Conservation (phyloP, 2,888 invertebrate species). For the Plebejus anna region DNA sequence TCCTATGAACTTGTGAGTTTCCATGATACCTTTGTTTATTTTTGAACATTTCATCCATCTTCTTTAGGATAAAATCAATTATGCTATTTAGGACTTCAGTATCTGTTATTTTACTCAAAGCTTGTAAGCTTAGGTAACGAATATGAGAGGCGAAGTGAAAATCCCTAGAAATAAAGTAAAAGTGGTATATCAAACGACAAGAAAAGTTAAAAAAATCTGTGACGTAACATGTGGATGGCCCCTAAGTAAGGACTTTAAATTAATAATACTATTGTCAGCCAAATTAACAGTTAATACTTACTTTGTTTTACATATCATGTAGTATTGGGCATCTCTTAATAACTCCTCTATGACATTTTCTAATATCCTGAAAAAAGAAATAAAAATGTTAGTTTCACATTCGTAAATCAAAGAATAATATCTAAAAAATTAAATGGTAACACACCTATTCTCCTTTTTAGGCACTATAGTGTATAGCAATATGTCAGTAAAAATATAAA, state of each 20-base stretch:
- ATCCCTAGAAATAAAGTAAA: slow-evolving; percentile 49
- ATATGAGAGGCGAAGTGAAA: slow-evolving; percentile 58
- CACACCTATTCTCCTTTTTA: slow-evolving; percentile 77
- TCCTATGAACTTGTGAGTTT: slow-evolving; percentile 60
- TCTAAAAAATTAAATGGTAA: background rate
- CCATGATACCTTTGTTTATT: slow-evolving; percentile 67
- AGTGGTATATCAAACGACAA: background rate
- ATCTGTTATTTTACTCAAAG: slow-evolving; percentile 51
- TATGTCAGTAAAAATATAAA: slow-evolving; percentile 65
- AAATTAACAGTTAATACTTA: slow-evolving; percentile 41
- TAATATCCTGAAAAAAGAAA: slow-evolving; percentile 52
- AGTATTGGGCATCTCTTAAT: slow-evolving; percentile 47
- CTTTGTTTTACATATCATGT: slow-evolving; percentile 41
- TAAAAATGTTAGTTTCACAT: background rate
- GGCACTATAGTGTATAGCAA: slow-evolving; percentile 70
- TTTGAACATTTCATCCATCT: slow-evolving; percentile 54
- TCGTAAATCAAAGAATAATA: background rate
- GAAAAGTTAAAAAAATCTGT: too few species aligned
- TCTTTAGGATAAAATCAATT: slow-evolving; percentile 50
- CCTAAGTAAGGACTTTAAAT: background rate
- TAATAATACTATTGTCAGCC: background rate
- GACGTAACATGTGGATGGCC: too few species aligned
- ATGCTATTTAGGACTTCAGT: slow-evolving; percentile 47
- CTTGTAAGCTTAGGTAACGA: slow-evolving; percentile 49
- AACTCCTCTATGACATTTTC: slow-evolving; percentile 56